Base-by-base conservation (phyloP, 2,797 vertebrate genomes). In the Galago senegalensis region DNA sequence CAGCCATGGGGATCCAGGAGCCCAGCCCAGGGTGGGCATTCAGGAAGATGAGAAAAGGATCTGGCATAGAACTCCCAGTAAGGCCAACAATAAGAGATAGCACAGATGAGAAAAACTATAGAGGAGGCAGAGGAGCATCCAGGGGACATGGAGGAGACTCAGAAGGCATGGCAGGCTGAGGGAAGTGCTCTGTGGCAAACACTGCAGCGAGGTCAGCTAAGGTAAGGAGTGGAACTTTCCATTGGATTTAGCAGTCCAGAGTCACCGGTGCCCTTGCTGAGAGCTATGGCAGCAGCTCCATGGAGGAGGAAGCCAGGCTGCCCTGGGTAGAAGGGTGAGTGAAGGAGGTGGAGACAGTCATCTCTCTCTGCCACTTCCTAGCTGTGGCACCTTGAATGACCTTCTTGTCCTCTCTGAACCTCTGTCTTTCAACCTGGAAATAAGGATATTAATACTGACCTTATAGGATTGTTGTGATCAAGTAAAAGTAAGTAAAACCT, bases 201-300 rank as follows among this genome's bases (percentile, higher is more conserved):
- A 72, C 90, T 92, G 77, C 87, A 86, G 72, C 86, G 88, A 89
- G 76, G 81, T 77, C 13, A 1, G 25, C 27, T 56, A 23, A 96
- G 86, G 67, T 76, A 79, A 97, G 76, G 20, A 69, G 37, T 46
- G 79, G 77, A 90, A 58, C 37, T 89, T 95, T 85, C 95, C 93
- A 69, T 1, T 63, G 73, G 31, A 13, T 72, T 95, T 75, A 73
- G 37, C 46, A 73, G 31, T 20, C 20, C 37, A 20, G 43, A 83
- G 65, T 53, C 61, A 3, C 2, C 13, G 20, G 65, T 70, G 75
- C 5, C 75, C 65, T 80, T 23, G 40, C 40, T 34, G 21, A 84
- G 17, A 29, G 17, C 75, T 8, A 1, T 0, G 5, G 23, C n/a
- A 7, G 37, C 1, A 7, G 46, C 34, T 87, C 56, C 34, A 0